Conservation (phyloP, 2,797 vertebrate species). For the Onychomys torridus region DNA sequence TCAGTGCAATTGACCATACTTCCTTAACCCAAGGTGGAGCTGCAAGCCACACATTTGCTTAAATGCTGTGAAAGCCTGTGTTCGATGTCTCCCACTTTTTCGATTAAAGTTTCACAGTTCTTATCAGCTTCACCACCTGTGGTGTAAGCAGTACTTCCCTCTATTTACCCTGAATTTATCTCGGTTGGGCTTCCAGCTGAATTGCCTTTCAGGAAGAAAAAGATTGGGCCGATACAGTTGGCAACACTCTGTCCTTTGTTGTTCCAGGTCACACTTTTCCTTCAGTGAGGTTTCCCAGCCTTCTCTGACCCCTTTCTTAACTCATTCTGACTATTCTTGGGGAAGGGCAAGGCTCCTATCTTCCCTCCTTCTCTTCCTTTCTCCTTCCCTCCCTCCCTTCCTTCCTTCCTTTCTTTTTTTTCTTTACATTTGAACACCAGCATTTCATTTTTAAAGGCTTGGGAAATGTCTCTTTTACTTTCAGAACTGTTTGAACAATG, state of each 20-base stretch:
- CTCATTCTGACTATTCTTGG: slow-evolving; percentile 1
- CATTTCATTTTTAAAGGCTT: neutral
- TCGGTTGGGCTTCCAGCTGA: slow-evolving; percentile 31
- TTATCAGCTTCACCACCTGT: slow-evolving; percentile 42
- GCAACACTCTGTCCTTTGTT: slow-evolving; percentile 20
- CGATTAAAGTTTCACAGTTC: slow-evolving; percentile 63
- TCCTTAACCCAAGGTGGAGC: neutral
- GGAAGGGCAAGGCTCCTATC: neutral
- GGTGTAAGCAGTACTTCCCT: slow-evolving; percentile 20
- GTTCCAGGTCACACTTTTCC: slow-evolving; percentile 21
- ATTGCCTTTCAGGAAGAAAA: slow-evolving; percentile 34
- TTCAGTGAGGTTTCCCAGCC: slow-evolving; percentile 9
- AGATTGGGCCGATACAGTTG: neutral
- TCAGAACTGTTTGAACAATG: neutral
- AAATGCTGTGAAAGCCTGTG: slow-evolving; percentile 22
- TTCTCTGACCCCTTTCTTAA: neutral
- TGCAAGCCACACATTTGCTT: neutral
- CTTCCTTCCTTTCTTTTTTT: neutral
- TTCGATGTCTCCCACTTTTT: slow-evolving; percentile 43
- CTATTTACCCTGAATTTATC: slow-evolving; percentile 42
- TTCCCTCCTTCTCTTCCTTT: neutral
- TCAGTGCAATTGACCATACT: neutral
- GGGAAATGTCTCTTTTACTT: neutral
- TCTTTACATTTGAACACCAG: neutral
- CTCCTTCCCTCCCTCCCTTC: neutral